A percentile compares a stretch with the other conserved stretches of the same genome.
phyloP scores from a whole-genome alignment of 2,888 invertebrate species.

The Clusia tigrina region DNA sequence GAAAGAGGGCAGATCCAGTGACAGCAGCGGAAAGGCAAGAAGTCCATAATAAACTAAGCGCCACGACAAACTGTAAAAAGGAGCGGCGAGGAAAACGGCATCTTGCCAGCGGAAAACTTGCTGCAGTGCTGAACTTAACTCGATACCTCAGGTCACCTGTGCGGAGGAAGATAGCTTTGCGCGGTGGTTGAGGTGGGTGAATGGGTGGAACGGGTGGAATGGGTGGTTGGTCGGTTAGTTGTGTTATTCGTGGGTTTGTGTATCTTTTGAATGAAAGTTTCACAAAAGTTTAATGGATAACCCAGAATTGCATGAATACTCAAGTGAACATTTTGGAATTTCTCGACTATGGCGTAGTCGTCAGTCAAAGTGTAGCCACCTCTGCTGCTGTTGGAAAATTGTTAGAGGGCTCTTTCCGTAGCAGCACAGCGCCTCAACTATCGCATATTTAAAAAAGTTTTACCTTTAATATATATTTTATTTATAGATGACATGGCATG shows the following conservation, averaged over 20 bases:
- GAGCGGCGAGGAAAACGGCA: too few species aligned
- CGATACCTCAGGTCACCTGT: too few species aligned
- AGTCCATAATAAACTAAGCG: neutral
- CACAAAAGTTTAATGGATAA: slow-evolving; percentile 11
- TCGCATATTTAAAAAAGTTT: neutral
- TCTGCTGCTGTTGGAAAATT: neutral
- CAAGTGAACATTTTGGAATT: slow-evolving; percentile 8
- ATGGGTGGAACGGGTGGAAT: too few species aligned
- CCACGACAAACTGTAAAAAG: neutral
- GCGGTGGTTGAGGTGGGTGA: too few species aligned
- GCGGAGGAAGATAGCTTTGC: too few species aligned
- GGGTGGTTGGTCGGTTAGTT: too few species aligned
- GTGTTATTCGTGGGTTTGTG: neutral
- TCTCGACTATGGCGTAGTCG: neutral
- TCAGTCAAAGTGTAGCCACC: neutral
- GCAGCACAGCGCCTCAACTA: neutral
- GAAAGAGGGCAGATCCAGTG: too few species aligned
- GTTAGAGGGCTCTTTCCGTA: neutral
- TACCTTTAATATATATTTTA: slow-evolving; percentile 7
- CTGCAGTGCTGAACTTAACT: too few species aligned
- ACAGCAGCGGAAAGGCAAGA: neutral
- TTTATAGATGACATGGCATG: slow-evolving; percentile 8
- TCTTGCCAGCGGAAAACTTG: too few species aligned
- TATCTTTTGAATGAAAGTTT: neutral
- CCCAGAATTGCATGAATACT: slow-evolving; percentile 9